Base-by-base conservation (phyloP, 2,888 invertebrate genomes). In the Suillia variegata region DNA sequence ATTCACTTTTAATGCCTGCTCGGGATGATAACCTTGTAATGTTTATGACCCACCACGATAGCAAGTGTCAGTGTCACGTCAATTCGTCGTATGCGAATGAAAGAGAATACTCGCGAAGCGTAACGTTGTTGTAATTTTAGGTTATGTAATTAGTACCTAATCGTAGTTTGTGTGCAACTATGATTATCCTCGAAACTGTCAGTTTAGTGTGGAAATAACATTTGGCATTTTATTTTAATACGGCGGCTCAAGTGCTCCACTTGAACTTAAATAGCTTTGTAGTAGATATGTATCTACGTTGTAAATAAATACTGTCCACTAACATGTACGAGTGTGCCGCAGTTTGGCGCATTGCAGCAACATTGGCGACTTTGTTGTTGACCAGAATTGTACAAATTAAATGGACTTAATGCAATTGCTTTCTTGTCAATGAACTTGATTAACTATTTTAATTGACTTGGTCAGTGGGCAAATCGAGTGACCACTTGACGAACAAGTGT, bases 11-110 rank as follows among this genome's bases (percentile, higher is more conserved):
- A 78, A 79, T 76, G 71, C 61, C 67, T 63, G 52, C 57, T 72
- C 64, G 61, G 66, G 67, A 71, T 69, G 72, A 77, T 77, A 78
- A 78, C 73, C 67, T 71, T 62, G 54, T 31, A 66, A 67, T 70
- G 72, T 77, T 79, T 77, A 78, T 72, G 71, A 68, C 70, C 65
- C n/a, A n/a, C n/a, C 63, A 63, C 70, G 73, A 78, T 78, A 78
- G 69, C 73, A 78, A 79, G 74, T 75, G 77, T 77, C 73, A 70
- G 67, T 66, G 69, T 70, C 77, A 75, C 70, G 69, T 71, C 61
- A 63, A 64, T 64, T 71, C n/a, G 38, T 8, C 38, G n/a, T n/a
- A n/a, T n/a, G n/a, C n/a, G n/a, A n/a, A n/a, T n/a, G n/a, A n/a
- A n/a, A n/a, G n/a, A n/a, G n/a, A n/a, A n/a, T n/a, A n/a, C n/a